Base-by-base conservation (phyloP, 30 jellyfish, hydroid and myxozoan species). In the Phacellophora camtschatica region DNA sequence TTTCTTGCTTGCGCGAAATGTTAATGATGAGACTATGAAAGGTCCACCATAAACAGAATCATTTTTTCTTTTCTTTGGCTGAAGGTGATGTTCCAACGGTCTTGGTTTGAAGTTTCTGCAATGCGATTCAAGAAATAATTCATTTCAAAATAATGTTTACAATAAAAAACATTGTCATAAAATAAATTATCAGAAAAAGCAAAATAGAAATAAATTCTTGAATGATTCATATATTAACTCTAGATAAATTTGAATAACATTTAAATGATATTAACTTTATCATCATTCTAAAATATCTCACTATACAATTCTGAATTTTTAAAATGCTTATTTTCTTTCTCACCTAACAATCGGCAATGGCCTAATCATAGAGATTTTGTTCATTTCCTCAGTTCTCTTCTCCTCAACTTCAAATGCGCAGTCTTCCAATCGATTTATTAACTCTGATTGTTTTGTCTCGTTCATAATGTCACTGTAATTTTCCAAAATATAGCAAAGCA, bases 271-370 rank as follows among this genome's bases (percentile, higher is more conserved):
- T n/a, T n/a, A n/a, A n/a, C n/a, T n/a, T n/a, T n/a, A n/a, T n/a
- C n/a, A n/a, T n/a, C n/a, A n/a, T n/a, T n/a, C n/a, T n/a, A n/a
- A n/a, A n/a, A n/a, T n/a, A n/a, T n/a, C n/a, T n/a, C n/a, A n/a
- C n/a, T n/a, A n/a, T n/a, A n/a, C n/a, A n/a, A n/a, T n/a, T n/a
- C n/a, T n/a, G n/a, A n/a, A n/a, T n/a, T n/a, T n/a, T n/a, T n/a
- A n/a, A n/a, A n/a, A n/a, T n/a, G n/a, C n/a, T n/a, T n/a, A n/a
- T n/a, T n/a, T n/a, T n/a, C n/a, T n/a, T n/a, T n/a, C 71, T 5
- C 74, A 89, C 97, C 97, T 82, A 7, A 90, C 88, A 20, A 80
- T 90, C 9, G 97, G 97, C 41, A 90, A 49, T 12, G 97, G 81
- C 71, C 86, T 54, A 55, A 90, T 82, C 86, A 90, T 65, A 36